Conservation (phyloP, 2,797 vertebrate species). For the Acomys russatus region DNA sequence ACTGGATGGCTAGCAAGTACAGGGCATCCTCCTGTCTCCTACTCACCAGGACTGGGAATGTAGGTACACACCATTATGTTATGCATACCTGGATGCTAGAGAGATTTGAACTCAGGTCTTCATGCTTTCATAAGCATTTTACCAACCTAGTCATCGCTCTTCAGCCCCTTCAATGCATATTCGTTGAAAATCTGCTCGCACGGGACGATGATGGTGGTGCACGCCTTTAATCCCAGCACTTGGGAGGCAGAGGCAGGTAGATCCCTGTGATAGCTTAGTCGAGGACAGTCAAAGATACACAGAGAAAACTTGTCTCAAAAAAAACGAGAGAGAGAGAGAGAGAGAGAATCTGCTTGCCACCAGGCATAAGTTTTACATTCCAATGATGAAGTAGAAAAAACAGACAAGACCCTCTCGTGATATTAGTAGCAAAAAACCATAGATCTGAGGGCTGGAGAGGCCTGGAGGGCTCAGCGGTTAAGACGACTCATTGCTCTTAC, state of each 20-base stretch:
- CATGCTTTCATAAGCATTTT: not conserved
- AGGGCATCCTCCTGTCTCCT: not conserved
- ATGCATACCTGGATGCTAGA: not conserved
- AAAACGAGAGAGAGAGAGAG: too few relatives aligned
- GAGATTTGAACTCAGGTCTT: not conserved
- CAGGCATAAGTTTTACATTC: not conserved
- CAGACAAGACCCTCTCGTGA: conserved; percentile 22
- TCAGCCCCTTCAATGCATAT: not conserved
- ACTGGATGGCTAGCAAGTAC: not conserved
- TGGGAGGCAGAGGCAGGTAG: too few relatives aligned
- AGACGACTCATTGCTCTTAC: not conserved
- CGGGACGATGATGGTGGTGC: too few relatives aligned
- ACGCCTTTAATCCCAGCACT: too few relatives aligned
- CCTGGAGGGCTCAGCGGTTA: not conserved
- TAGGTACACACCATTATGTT: not conserved
- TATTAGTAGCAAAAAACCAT: not conserved
- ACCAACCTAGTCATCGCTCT: not conserved
- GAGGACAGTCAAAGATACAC: too few relatives aligned
- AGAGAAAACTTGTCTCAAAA: too few relatives aligned
- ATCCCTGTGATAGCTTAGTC: too few relatives aligned
- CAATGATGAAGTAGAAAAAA: conserved; percentile 37
- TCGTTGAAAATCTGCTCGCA: conserved; percentile 46
- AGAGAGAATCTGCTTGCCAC: not conserved
- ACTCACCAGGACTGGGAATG: not conserved
- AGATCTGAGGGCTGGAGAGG: not conserved